Conservation (phyloP, 2,113 vertebrate species). For the Phyllostomus hastatus region DNA sequence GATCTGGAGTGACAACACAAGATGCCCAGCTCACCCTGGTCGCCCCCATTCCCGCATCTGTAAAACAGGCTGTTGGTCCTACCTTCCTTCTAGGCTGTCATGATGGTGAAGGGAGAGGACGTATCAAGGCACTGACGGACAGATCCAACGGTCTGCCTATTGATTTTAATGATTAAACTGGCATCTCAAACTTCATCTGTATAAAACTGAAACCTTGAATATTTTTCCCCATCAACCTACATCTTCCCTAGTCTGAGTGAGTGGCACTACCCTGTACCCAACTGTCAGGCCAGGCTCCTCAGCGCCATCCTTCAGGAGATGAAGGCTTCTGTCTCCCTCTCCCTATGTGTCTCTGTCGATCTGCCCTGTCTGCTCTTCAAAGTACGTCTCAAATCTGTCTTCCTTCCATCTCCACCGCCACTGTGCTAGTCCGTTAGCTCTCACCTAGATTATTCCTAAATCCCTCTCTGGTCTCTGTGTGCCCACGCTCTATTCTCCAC, state of each 20-base stretch:
- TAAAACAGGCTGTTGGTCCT: background rate
- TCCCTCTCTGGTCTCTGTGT: fast-evolving
- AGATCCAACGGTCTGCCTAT: background rate
- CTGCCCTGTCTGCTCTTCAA: background rate
- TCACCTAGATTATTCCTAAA: background rate
- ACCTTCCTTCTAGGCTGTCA: background rate
- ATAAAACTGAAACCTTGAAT: background rate
- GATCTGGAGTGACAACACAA: background rate
- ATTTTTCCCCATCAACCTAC: background rate
- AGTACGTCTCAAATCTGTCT: background rate
- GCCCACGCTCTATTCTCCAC: background rate
- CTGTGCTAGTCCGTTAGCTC: background rate
- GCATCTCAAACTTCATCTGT: background rate
- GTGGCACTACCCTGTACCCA: too few relatives aligned
- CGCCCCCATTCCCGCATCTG: background rate
- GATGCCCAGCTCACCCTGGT: too few relatives aligned
- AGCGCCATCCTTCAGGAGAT: background rate
- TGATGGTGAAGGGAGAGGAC: background rate
- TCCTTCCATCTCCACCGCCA: background rate
- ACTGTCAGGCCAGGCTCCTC: background rate
- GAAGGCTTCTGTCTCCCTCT: background rate
- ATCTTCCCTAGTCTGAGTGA: background rate
- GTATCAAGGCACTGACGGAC: fast-evolving
- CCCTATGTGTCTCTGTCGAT: background rate
- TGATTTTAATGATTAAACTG: background rate